Evolutionary conservation across 2,888 invertebrate species (phyloP), one percentile per base, ranked within the genome.

Genomic region (Nasonia oneida): DNA sequence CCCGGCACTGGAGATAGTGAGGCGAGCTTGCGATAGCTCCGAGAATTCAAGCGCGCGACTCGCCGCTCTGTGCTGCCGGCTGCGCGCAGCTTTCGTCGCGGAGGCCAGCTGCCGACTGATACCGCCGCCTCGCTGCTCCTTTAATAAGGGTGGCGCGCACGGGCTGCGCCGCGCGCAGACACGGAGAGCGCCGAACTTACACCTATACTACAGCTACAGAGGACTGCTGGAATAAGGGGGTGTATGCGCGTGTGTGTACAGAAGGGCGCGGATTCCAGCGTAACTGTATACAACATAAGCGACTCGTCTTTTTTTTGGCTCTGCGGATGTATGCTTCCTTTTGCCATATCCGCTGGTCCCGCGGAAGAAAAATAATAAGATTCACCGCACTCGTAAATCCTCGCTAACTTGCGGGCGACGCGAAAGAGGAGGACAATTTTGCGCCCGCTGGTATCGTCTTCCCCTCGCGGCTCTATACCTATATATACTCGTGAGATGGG

Each of bases 41-140:
- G 42, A 10, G 42, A 29, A 29, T 29, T 29, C 29, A 29, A 29
- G 42, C 67, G 33, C 10, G 67, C 67, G 67, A 15, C 33, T 14
- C 14, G 29, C 12, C 29, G 23, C 23, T 29, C 53, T 15, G 53
- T 15, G 53, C 53, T 53, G 53, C 53, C 23, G 57, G n/a, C 23
- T 61, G 15, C 29, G 67, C 67, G 67, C 67, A 33, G 67, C 67
- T 74, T 57, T 1, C 61, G 42, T 82, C 83, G 83, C 81, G 81
- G 53, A 75, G 64, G 86, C 80, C 87, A 84, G 85, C 88, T 87
- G 88, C 88, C 88, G 85, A 89, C 89, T 89, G 88, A 88, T 87
- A 81, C 81, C 86, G 84, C 74, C 73, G 80, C 86, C 83, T 80
- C 82, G 78, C 88, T 77, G 75, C 81, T 88, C 87, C 88, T 87